These are phyloP conservation scores for Panzeria rudis DNA, from an alignment of 2,888 invertebrate species.

Conservation along the genomic window DNA sequence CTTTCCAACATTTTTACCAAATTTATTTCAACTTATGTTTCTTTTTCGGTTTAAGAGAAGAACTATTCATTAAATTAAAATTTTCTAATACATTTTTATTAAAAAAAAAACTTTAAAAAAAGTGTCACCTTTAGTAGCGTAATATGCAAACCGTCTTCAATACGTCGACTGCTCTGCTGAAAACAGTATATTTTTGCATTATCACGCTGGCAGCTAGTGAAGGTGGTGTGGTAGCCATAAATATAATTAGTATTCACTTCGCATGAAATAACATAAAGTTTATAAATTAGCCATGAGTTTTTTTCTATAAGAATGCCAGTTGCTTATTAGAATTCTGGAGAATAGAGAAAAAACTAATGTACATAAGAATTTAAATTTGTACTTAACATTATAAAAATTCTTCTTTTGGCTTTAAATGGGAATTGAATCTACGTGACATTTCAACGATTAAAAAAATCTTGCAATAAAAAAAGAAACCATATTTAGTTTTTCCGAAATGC, in stretches of 20 bases:
- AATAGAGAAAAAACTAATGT: neutral
- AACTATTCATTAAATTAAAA: constrained; percentile 5
- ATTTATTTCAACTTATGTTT: neutral
- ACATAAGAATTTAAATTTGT: constrained; percentile 26
- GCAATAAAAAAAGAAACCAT: constrained; percentile 25
- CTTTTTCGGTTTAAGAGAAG: neutral
- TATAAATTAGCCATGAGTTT: constrained; percentile 38
- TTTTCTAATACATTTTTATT: constrained; percentile 7
- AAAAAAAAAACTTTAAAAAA: neutral
- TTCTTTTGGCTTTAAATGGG: constrained; percentile 25
- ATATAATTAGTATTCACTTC: constrained; percentile 46
- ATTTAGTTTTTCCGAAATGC: constrained; percentile 49
- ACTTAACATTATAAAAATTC: constrained; percentile 30
- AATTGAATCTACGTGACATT: constrained; percentile 40
- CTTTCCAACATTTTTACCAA: constrained; percentile 45
- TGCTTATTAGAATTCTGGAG: constrained; percentile 16
- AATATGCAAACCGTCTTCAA: constrained; percentile 1
- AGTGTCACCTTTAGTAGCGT: neutral
- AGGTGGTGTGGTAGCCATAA: constrained; percentile 26
- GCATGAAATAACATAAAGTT: constrained; percentile 41
- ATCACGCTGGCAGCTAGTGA: neutral
- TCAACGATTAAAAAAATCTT: constrained; percentile 17
- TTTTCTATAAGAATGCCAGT: constrained; percentile 6
- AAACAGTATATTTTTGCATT: constrained; percentile 9
- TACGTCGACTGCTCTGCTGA: constrained; percentile 20